Base-by-base conservation (phyloP, 2,888 invertebrate genomes). In the Amblyteles armatorius region DNA sequence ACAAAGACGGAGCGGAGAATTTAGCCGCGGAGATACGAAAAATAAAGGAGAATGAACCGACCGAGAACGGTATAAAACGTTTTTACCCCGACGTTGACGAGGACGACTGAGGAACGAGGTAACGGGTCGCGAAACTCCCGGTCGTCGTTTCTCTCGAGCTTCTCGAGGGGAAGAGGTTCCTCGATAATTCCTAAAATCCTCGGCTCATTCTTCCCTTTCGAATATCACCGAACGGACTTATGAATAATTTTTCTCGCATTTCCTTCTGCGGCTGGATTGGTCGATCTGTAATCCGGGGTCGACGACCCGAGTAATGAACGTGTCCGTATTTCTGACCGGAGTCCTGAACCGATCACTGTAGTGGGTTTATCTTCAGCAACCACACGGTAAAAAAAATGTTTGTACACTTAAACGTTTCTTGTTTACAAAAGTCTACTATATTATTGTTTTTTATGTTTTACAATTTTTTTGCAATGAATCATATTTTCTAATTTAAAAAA, bases 101-200 rank as follows among this genome's bases (percentile, higher is more conserved):
- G 55, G 72, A 73, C 48, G 71, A 80, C 79, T 65, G 65, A 81
- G 72, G 71, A 60, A 63, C 44, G 73, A 79, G 78, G 73, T 36
- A 72, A 72, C 82, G 84, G 36, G 22, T 74, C 44, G 52, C 71
- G 48, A 29, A 84, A 74, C 72, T 81, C 60, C 33, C 84, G 78
- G 74, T 82, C 81, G 78, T 78, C 77, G 52, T 74, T 48, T 19
- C 50, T 68, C 44, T 48, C 57, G 65, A 57, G 69, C 73, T 79
- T 48, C 48, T 69, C 74, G 22, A 72, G 65, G 68, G 73, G 44
- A 68, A 6, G 55, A 22, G 11, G 4, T 78, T 81, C 48, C 48
- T 78, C 81, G 84, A 82, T 84, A 84, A 84, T 84, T 82, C 73
- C 69, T 81, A 78, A 84, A 79, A 82, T 84, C 82, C 82, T 69